Evolutionary conservation across 2,888 invertebrate genomes (phyloP).

Genomic region (Leptogaster cylindrica): DNA sequence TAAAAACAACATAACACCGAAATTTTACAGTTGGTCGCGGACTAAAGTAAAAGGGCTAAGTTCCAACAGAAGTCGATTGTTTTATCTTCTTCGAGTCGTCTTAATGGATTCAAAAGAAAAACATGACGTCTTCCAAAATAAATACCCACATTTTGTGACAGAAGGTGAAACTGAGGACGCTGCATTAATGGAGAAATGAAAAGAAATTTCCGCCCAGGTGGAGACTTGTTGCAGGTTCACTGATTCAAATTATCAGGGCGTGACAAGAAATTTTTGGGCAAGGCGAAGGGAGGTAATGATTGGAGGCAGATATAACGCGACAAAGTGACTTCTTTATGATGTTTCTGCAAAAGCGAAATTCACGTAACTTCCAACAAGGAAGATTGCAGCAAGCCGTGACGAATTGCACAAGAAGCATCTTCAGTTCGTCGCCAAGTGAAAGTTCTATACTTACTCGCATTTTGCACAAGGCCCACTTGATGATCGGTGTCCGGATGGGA

Average conservation of each 20-base stretch:
- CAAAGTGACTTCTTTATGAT: too few species aligned
- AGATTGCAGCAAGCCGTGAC: conserved; percentile 51
- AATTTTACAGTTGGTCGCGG: background rate
- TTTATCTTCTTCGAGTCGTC: too few species aligned
- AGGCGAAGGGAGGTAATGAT: background rate
- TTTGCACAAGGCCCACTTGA: conserved; percentile 74
- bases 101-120: too few species aligned
- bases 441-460: conserved; percentile 79
- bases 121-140: background rate
- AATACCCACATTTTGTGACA: background rate
- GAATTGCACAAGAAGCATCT: conserved; percentile 16
- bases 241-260: conserved; percentile 13
- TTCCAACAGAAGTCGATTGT: too few species aligned
- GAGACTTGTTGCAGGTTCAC: background rate
- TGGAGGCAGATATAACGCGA: too few species aligned
- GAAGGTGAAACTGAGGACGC: background rate
- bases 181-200: background rate
- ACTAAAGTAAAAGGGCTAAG: conserved; percentile 11
- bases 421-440: background rate
- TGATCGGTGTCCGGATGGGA: conserved; percentile 65
- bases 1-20: background rate
- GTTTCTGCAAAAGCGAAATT: background rate
- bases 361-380: conserved; percentile 38
- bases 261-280: conserved; percentile 42
- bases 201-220: conserved; percentile 9